These are phyloP conservation scores for Neuroterus valhalla DNA, from an alignment of 1,140 invertebrate genomes.

Conservation along the genomic window DNA sequence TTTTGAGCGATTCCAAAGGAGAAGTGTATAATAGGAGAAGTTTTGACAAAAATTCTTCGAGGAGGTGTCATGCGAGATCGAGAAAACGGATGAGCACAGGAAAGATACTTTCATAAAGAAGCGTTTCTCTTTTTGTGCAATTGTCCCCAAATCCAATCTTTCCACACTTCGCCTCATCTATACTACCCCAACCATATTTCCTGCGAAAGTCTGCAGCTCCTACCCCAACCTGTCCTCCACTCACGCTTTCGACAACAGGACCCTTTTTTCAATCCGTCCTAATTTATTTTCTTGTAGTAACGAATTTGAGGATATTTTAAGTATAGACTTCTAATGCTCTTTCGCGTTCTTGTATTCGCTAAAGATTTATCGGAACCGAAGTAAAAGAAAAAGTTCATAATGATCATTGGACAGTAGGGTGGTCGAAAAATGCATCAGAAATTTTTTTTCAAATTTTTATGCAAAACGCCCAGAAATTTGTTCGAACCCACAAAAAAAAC, in stretches of 20 bases:
- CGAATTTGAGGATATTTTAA: conserved; percentile 3
- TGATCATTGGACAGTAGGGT: too few species aligned
- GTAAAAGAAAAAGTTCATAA: too few species aligned
- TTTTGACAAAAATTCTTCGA: conserved; percentile 17
- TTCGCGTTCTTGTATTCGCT: too few species aligned
- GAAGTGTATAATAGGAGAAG: conserved; percentile 5
- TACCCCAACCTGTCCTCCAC: background rate
- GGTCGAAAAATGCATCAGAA: too few species aligned
- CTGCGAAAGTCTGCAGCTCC: background rate
- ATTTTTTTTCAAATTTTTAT: too few species aligned
- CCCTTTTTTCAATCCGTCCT: conserved; percentile 4
- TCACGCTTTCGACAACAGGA: conserved; percentile 20
- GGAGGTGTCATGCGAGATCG: conserved; percentile 29
- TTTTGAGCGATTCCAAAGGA: background rate
- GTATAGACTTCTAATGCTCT: conserved; percentile 29
- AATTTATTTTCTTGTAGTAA: conserved; percentile 2
- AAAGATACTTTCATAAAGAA: conserved; percentile 52
- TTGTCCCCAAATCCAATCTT: conserved; percentile 42
- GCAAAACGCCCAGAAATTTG: too few species aligned
- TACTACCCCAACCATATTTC: conserved; percentile 18
- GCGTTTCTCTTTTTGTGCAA: conserved; percentile 41
- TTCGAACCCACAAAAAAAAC: too few species aligned
- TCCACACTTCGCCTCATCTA: conserved; percentile 32
- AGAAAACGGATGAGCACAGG: conserved; percentile 11
- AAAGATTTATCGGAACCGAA: too few species aligned